Evolutionary conservation across 2,113 vertebrate genomes (phyloP).

Genomic region (Dasyprocta punctata): DNA sequence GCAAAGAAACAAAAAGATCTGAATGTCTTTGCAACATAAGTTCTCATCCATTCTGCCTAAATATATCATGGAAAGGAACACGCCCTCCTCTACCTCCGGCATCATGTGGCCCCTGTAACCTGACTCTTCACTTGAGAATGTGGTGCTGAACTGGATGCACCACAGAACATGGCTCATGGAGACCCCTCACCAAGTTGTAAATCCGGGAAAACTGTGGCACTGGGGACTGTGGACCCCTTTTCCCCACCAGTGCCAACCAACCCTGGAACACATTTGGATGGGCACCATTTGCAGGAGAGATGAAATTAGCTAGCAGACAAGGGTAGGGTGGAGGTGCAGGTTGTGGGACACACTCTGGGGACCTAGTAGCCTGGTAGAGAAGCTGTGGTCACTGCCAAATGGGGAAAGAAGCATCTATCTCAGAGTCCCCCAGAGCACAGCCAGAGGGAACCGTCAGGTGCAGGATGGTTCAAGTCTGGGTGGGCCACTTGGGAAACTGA

Average conservation of each 20-base stretch:
- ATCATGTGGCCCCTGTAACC: not conserved
- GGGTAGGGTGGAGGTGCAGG: not conserved
- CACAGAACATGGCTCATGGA: not conserved
- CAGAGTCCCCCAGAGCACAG: not conserved
- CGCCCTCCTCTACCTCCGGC: not conserved
- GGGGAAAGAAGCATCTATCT: not conserved
- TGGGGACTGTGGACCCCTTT: fast-evolving
- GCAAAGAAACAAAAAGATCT: not conserved
- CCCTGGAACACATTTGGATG: not conserved
- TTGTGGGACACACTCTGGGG: not conserved
- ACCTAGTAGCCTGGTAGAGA: not conserved
- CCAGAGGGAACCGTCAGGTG: conserved; percentile 27
- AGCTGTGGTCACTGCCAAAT: not conserved
- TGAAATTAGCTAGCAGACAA: not conserved
- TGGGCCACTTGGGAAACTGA: conserved; percentile 49
- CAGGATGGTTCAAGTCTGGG: not conserved
- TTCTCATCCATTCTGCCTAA: not conserved
- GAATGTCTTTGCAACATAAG: not conserved
- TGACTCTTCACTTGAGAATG: not conserved
- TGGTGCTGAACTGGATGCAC: not conserved
- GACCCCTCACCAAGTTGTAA: not conserved
- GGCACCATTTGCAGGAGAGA: fast-evolving
- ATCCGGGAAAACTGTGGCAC: not conserved
- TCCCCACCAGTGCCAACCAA: not conserved
- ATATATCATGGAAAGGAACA: not conserved